phyloP scores from a whole-genome alignment of 2,888 invertebrate species.

The Epinotia nisella region DNA sequence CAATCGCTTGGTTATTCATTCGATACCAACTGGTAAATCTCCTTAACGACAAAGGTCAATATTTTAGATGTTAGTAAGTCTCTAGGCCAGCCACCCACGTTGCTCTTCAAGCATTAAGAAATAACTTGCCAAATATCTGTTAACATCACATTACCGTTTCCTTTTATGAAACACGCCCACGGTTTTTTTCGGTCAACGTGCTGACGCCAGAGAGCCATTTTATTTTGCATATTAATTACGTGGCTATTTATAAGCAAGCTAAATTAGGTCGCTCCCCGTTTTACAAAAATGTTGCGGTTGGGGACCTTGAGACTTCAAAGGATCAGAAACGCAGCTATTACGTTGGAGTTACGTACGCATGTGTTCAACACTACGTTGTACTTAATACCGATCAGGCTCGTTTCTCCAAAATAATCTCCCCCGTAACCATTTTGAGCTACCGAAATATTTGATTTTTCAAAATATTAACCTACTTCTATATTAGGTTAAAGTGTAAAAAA shows the following conservation, averaged over 20 bases:
- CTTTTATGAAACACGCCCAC: conserved; percentile 42
- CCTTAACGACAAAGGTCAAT: conserved; percentile 10
- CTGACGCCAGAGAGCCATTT: conserved; percentile 28
- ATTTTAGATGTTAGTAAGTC: conserved; percentile 24
- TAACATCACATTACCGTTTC: conserved; percentile 34
- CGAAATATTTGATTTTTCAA: no score
- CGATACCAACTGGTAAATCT: background rate
- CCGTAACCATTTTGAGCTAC: no score
- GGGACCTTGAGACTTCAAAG: conserved; percentile 38
- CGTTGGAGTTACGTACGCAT: no score
- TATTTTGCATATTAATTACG: conserved; percentile 36
- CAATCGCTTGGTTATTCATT: background rate
- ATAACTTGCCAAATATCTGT: conserved; percentile 36
- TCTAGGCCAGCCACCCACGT: conserved; percentile 32
- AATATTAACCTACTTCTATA: no score
- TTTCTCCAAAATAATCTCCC: no score
- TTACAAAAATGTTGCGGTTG: conserved; percentile 27
- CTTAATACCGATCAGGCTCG: no score
- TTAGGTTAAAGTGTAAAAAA: no score
- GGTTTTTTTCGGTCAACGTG: conserved; percentile 16
- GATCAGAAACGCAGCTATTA: conserved; percentile 11
- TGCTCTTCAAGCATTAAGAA: conserved; percentile 30
- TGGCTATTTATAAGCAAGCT: conserved; percentile 30
- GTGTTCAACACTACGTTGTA: no score
- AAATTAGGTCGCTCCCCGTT: conserved; percentile 24